phyloP scores from a whole-genome alignment of 2,797 vertebrate genomes.

The Sebastiscus tertius region DNA sequence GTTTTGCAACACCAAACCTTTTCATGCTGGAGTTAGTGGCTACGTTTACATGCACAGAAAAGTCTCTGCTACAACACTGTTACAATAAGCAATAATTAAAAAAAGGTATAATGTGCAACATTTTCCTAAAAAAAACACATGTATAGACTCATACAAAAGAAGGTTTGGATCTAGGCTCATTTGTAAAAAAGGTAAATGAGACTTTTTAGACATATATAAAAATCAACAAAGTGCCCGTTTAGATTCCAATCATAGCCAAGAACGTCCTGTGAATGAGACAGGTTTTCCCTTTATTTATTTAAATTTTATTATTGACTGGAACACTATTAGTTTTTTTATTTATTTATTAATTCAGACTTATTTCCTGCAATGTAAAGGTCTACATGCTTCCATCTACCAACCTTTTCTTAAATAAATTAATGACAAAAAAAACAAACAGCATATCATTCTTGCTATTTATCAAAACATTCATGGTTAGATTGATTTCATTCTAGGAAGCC shows the following conservation, averaged over 20 bases:
- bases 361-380: background rate
- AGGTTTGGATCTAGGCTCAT: no score
- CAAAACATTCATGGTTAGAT: background rate
- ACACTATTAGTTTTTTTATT: background rate
- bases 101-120: no score
- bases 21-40: slow-evolving; percentile 55
- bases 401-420: background rate
- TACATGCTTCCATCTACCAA: background rate
- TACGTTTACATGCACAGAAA: slow-evolving; percentile 33
- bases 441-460: background rate
- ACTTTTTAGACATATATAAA: no score
- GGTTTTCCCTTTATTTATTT: background rate
- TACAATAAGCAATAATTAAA: background rate
- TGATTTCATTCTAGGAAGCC: background rate
- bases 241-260: background rate
- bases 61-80: background rate
- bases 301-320: no score
- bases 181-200: no score
- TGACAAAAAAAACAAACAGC: background rate
- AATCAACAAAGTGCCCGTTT: no score
- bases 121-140: no score
- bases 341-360: background rate
- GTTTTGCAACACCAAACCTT: background rate
- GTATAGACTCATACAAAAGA: no score
- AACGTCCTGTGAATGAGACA: background rate